phyloP scores from a whole-genome alignment of 2,113 vertebrate genomes.

The Oenanthe melanoleuca region DNA sequence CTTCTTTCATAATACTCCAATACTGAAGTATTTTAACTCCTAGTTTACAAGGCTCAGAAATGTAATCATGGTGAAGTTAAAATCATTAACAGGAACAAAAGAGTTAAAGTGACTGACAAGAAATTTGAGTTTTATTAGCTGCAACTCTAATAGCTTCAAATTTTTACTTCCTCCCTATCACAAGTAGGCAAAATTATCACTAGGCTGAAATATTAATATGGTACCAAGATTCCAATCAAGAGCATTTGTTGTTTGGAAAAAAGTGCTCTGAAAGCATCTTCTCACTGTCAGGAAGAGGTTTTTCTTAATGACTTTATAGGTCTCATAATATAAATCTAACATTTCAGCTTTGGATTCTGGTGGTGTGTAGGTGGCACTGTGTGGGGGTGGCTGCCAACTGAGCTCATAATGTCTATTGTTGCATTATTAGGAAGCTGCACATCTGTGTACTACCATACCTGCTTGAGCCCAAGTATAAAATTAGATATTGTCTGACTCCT shows the following conservation, averaged over 20 bases:
- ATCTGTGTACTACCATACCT: neutral
- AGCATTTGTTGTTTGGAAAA: neutral
- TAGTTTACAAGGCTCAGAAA: neutral
- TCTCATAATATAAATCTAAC: slow-evolving; percentile 32
- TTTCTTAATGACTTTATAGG: slow-evolving; percentile 4
- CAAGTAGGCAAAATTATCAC: neutral
- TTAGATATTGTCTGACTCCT: neutral
- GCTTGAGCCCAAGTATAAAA: neutral
- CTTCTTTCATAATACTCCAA: neutral
- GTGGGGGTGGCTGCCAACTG: slow-evolving; percentile 5
- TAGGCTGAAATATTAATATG: neutral
- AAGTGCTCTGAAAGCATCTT: slow-evolving; percentile 9
- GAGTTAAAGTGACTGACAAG: neutral
- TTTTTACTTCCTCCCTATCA: neutral
- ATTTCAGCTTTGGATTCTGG: slow-evolving; percentile 8
- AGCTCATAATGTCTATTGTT: slow-evolving; percentile 46
- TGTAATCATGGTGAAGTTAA: neutral
- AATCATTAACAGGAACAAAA: neutral
- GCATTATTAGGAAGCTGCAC: slow-evolving; percentile 49
- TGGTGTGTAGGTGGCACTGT: neutral
- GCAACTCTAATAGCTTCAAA: neutral
- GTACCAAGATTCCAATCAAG: slow-evolving; percentile 9
- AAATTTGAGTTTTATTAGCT: neutral
- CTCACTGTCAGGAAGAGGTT: neutral
- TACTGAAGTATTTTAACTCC: neutral